phyloP scores from a whole-genome alignment of 2,113 vertebrate genomes.

The Penelope pileata region DNA sequence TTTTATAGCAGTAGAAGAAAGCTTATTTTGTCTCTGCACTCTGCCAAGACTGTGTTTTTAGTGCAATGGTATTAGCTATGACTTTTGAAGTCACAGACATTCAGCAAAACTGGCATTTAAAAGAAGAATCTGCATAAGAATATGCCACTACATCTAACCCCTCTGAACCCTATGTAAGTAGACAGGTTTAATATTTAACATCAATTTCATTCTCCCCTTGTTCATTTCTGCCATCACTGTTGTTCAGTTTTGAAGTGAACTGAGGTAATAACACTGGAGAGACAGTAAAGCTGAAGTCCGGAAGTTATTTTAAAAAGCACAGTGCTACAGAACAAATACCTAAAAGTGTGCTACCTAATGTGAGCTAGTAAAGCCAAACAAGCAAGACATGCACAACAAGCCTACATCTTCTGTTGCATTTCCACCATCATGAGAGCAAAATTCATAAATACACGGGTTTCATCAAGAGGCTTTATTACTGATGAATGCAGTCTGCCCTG shows the following conservation, averaged over 20 bases:
- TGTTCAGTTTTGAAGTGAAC: not conserved
- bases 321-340: not conserved
- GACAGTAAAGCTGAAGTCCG: not conserved
- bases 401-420: not conserved
- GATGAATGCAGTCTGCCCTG: not conserved
- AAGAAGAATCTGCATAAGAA: not conserved
- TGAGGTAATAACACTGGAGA: not conserved
- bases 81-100: not conserved
- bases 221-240: not conserved
- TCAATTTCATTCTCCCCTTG: not conserved
- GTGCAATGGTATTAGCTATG: not conserved
- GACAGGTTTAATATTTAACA: slow-evolving; percentile 11
- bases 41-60: not conserved
- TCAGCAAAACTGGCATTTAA: slow-evolving; percentile 5
- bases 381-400: not conserved
- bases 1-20: not conserved
- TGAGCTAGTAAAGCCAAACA: not conserved
- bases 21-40: not conserved
- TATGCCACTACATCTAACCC: not conserved
- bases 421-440: not conserved
- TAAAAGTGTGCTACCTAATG: not conserved
- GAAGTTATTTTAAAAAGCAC: not conserved
- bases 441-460: not conserved
- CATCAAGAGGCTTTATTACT: not conserved
- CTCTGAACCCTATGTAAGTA: not conserved